Evolutionary conservation across 2,113 vertebrate species (phyloP).

Genomic region (Nerophis ophidion): DNA sequence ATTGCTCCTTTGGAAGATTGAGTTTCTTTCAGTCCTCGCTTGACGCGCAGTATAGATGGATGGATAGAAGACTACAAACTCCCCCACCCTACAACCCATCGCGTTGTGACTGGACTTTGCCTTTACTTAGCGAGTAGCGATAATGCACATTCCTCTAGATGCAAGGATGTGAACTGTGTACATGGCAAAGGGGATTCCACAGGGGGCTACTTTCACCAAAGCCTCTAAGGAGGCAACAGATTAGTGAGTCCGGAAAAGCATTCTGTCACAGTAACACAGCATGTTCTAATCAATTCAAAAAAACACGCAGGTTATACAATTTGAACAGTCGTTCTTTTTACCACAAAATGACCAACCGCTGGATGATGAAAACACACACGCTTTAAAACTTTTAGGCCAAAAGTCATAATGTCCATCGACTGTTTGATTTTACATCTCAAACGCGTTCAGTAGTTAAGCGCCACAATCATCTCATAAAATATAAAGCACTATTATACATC

Average conservation of each 20-base stretch:
- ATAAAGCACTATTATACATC: conserved; percentile 24
- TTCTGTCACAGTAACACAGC: conserved; percentile 40
- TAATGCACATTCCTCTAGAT: conserved; percentile 20
- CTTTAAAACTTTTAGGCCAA: conserved; percentile 37
- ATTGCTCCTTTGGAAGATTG: conserved; percentile 31
- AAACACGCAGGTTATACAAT: conserved; percentile 14
- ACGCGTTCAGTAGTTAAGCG: conserved; percentile 29
- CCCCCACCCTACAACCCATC: conserved; percentile 1
- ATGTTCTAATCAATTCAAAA: conserved; percentile 47
- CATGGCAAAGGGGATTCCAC: conserved; percentile 34
- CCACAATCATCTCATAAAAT: conserved; percentile 44
- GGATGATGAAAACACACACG: conserved; percentile 32
- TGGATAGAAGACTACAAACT: conserved; percentile 14
- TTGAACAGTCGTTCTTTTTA: neutral
- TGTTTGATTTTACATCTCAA: conserved; percentile 28
- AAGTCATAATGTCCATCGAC: conserved; percentile 20
- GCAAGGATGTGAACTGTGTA: conserved; percentile 34
- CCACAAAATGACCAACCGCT: conserved; percentile 11
- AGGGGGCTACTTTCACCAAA: conserved; percentile 41
- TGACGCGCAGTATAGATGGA: conserved; percentile 24
- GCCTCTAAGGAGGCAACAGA: conserved; percentile 37
- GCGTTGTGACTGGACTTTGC: conserved; percentile 11
- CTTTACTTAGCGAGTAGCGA: neutral
- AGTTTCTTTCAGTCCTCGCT: conserved; percentile 30
- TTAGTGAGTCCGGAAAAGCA: conserved; percentile 46